Percentiles rank a stretch among this genome's conserved stretches.
Evolutionary conservation across 2,888 invertebrate genomes (phyloP).

Genomic region (Himalopsyche anomala): DNA sequence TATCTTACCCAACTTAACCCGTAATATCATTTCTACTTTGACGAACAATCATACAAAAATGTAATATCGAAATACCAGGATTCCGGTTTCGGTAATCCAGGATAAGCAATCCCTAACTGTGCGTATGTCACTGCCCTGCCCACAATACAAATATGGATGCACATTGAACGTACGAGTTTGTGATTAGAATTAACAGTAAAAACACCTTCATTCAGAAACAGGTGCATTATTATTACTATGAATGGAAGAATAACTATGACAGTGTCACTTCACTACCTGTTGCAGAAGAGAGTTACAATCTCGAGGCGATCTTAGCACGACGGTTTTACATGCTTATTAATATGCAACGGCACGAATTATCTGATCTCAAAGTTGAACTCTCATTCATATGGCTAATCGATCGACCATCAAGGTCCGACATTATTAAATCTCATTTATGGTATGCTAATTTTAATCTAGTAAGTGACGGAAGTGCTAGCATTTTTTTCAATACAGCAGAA

Average conservation of each 20-base stretch:
- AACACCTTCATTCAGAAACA: conserved; percentile 19
- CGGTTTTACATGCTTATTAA: not conserved
- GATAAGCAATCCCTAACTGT: too few species aligned
- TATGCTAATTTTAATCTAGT: too few species aligned
- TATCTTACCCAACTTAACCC: too few species aligned
- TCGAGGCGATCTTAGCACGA: not conserved
- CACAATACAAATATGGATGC: conserved; percentile 13
- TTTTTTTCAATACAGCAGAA: too few species aligned
- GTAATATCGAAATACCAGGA: too few species aligned
- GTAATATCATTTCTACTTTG: too few species aligned
- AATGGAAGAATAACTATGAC: not conserved
- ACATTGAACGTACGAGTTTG: conserved; percentile 10
- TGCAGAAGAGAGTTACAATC: not conserved
- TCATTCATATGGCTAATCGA: too few species aligned
- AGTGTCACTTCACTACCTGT: conserved; percentile 1
- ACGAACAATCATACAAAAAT: too few species aligned
- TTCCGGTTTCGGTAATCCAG: too few species aligned
- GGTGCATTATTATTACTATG: conserved; percentile 14
- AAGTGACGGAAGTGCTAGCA: too few species aligned
- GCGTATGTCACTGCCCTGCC: not conserved
- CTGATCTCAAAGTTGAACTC: not conserved
- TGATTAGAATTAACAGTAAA: conserved; percentile 11
- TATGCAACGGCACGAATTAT: not conserved
- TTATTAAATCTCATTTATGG: too few species aligned
- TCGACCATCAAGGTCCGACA: too few species aligned